A percentile compares a stretch with the other conserved stretches of the same genome.
These are phyloP conservation scores for Parelbella ahira DNA, from an alignment of 2,888 invertebrate species.

Conservation along the genomic window DNA sequence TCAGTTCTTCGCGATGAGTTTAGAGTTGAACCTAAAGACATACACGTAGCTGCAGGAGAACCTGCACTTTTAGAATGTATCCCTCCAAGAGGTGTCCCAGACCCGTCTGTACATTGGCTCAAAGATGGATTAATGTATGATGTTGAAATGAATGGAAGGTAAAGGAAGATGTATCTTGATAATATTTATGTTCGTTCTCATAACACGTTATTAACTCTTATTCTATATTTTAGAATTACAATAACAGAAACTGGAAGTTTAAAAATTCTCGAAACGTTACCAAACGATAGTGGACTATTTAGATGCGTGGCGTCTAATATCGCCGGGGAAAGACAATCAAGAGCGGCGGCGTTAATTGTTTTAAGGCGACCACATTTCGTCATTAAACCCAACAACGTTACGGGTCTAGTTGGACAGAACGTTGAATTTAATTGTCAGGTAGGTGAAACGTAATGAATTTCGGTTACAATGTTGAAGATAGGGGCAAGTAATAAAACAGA, in stretches of 20 bases:
- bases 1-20: constrained; percentile 98
- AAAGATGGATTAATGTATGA: constrained; percentile 85
- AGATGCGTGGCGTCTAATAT: constrained; percentile 95
- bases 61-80: constrained; percentile 95
- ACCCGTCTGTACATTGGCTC: constrained; percentile 95
- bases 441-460: constrained; percentile 33
- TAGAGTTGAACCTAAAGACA: constrained; percentile 92
- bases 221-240: constrained; percentile 79
- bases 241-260: constrained; percentile 94
- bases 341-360: constrained; percentile 90
- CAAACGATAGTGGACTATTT: constrained; percentile 94
- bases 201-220: not conserved
- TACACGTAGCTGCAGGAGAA: constrained; percentile 95
- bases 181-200: too few relatives aligned
- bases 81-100: constrained; percentile 97
- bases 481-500: constrained; percentile 16
- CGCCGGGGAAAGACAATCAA: constrained; percentile 92
- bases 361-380: constrained; percentile 93
- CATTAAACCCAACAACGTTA: constrained; percentile 91
- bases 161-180: too few relatives aligned
- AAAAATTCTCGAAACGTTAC: constrained; percentile 93
- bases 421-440: constrained; percentile 92
- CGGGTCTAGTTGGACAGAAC: constrained; percentile 89
- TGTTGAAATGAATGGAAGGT: constrained; percentile 83
- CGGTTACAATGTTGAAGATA: constrained; percentile 12